Evolutionary conservation across 1,140 invertebrate species (phyloP).

Genomic region (Lordiphosa clarofinis): DNA sequence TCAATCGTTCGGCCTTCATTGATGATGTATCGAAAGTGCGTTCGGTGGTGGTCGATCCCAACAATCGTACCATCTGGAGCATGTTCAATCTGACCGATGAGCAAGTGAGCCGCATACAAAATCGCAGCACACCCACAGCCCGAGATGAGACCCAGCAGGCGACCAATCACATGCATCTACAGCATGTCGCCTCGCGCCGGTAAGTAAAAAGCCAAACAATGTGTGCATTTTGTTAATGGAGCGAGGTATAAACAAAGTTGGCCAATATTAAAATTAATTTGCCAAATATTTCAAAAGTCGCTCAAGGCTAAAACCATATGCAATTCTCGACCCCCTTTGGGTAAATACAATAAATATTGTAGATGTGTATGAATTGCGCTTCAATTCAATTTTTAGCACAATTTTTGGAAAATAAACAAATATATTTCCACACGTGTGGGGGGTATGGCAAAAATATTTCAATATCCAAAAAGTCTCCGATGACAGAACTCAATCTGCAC

Average conservation of each 20-base stretch:
- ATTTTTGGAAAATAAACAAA: constrained; percentile 22
- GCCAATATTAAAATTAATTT: constrained; percentile 15
- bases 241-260: constrained; percentile 1
- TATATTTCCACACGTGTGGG: constrained; percentile 13
- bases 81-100: constrained; percentile 69
- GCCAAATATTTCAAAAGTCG: constrained; percentile 1
- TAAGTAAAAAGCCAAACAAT: constrained; percentile 31
- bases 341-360: constrained; percentile 2
- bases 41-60: constrained; percentile 65
- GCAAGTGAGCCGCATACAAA: constrained; percentile 57
- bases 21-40: constrained; percentile 44
- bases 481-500: constrained; percentile 1
- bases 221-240: background rate
- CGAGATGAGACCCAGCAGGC: constrained; percentile 31
- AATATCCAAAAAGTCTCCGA: constrained; percentile 12
- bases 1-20: constrained; percentile 46
- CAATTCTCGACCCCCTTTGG: constrained; percentile 36
- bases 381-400: constrained; percentile 40
- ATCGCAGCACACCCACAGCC: constrained; percentile 40
- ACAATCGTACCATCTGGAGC: constrained; percentile 59
- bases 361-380: constrained; percentile 21
- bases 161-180: constrained; percentile 23
- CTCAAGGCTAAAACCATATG: constrained; percentile 59
- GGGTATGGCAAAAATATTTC: no score
- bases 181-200: constrained; percentile 41